Evolutionary conservation across 2,113 vertebrate genomes (phyloP).

Genomic region (Ondatra zibethicus): DNA sequence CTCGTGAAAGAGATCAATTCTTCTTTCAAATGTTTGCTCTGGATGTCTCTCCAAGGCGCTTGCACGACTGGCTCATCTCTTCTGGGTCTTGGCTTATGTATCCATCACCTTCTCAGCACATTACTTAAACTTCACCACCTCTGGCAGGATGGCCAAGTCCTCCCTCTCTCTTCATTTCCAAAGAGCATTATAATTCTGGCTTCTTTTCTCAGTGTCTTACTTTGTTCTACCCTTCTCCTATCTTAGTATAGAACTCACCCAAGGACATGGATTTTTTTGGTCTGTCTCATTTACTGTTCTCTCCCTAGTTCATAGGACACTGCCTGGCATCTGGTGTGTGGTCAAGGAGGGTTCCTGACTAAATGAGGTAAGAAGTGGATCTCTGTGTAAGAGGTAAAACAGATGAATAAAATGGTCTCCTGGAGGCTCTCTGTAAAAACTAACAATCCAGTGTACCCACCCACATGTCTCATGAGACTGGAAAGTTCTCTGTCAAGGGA

Average conservation of each 20-base stretch:
- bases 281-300: neutral
- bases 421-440: neutral
- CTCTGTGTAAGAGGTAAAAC: neutral
- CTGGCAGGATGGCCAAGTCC: neutral
- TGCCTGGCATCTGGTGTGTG: neutral
- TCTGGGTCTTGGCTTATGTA: neutral
- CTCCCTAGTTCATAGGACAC: neutral
- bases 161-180: neutral
- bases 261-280: neutral
- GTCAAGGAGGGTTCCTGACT: neutral
- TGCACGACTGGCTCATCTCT: neutral
- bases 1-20: too few species aligned
- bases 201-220: neutral
- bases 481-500: neutral
- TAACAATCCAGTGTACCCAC: neutral
- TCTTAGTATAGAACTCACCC: neutral
- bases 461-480: neutral
- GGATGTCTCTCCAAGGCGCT: rapidly evolving
- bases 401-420: neutral
- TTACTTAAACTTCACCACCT: neutral
- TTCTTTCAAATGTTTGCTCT: neutral
- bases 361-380: neutral
- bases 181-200: neutral
- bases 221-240: neutral
- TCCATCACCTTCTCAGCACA: neutral